These are phyloP conservation scores for Pterocles orientalis DNA, from an alignment of 2,113 vertebrate genomes.

Conservation along the genomic window DNA sequence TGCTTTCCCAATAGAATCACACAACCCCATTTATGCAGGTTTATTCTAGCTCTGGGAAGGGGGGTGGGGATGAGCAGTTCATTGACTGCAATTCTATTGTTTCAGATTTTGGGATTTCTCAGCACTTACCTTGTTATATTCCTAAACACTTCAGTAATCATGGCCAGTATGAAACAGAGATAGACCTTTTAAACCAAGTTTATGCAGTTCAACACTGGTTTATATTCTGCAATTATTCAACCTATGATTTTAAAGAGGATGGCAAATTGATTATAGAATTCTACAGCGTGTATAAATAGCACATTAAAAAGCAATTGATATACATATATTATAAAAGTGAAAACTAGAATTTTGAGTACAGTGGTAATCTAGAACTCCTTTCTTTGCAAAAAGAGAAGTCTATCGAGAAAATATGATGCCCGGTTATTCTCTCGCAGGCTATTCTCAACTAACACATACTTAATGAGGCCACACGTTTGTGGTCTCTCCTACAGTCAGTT, in stretches of 20 bases:
- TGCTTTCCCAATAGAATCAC: conserved; percentile 10
- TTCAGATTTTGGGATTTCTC: neutral
- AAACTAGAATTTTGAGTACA: conserved; percentile 10
- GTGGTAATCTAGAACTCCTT: conserved; percentile 15
- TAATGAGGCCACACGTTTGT: neutral
- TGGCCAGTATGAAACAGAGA: neutral
- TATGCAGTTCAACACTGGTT: neutral
- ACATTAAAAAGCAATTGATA: conserved; percentile 9
- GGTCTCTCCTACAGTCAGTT: neutral
- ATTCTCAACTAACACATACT: conserved; percentile 1
- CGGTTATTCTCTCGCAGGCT: neutral
- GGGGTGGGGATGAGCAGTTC: neutral
- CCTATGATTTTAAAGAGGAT: conserved; percentile 8
- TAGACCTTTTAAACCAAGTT: neutral
- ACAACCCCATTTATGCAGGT: neutral
- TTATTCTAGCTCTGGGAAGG: neutral
- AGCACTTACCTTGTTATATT: neutral
- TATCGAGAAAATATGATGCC: neutral
- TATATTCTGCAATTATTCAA: conserved; percentile 19
- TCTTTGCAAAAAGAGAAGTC: neutral
- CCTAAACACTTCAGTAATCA: neutral
- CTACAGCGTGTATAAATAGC: conserved; percentile 1
- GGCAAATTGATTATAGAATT: conserved; percentile 20
- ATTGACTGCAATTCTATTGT: neutral
- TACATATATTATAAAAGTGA: neutral